Base-by-base conservation (phyloP, 2,797 vertebrate genomes). In the Microctenopoma steveboyesi region DNA sequence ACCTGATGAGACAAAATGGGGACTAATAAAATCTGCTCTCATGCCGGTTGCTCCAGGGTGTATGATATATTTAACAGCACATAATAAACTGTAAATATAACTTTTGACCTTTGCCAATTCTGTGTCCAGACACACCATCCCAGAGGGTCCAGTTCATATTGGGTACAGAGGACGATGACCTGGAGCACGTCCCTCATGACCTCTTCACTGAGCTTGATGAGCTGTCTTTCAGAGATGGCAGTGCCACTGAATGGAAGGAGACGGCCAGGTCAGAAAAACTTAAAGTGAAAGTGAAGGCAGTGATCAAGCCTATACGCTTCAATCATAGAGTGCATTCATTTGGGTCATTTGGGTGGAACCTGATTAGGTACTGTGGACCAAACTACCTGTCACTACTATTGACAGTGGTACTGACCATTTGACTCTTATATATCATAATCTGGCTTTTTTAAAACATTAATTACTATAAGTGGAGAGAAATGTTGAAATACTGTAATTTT, bases 121-220 rank as follows among this genome's bases (percentile, higher is more conserved):
- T 81, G 43, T 72, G 15, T 86, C n/a, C 88, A 99, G 98, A 98
- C 82, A 99, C 97, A 0, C 97, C 98, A 5, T 98, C 98, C 50
- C 97, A 99, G 87, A 92, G 98, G 67, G 97, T 99, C 3, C 98
- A 99, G 75, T 99, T 98, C 87, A 98, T 99, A 83, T 90, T 99
- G 68, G 97, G 97, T 48, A 98, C 96, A 4, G 98, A 98, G 78
- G 97, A 99, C 33, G 97, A 98, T 25, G 97, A 99, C 72, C 95
- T 96, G 50, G 96, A 99, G 54, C 98, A 99, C 48, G 96, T 99
- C 79, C 97, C 98, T 9, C 98, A 99, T 13, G 97, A 99, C 83
- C 96, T 99, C 74, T 99, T 99, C 86, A 99, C 97, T 6, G 97
- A 99, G 92, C 92, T 99, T 93, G 97, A 98, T 49, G 97, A 99